Base-by-base conservation (phyloP, 2,797 vertebrate genomes). In the Lophura swinhoii region DNA sequence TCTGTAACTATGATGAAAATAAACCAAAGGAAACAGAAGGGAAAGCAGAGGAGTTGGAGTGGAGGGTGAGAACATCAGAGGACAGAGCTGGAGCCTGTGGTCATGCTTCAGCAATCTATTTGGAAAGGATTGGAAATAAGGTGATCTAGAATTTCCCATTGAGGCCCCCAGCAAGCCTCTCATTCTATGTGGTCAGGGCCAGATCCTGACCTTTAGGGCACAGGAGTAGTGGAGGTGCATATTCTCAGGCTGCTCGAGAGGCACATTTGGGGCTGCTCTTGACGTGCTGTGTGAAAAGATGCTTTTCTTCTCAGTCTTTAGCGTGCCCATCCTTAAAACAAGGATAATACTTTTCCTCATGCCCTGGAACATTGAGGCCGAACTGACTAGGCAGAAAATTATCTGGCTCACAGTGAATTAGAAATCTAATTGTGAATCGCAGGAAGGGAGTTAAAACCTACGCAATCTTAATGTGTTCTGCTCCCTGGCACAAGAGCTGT, bases 21-120 rank as follows among this genome's bases (percentile, higher is more conserved):
- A 92, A 91, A 67, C 37, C 39, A 29, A 24, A 70, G 13, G 3
- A 74, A 96, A 58, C 93, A 94, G 92, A 91, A 88, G 74, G 86
- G 37, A 83, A 71, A 79, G 74, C 10, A 28, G 93, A 89, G 93
- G 90, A 80, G 93, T 86, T 59, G 14, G 71, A 89, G 55, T 74
- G 75, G 79, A 60, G 72, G 46, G 73, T 73, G 68, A 84, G 31
- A n/a, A 18, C 75, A 6, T 62, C 13, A 18, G 71, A 77, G 82
- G 49, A 46, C 70, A 75, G 86, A 93, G 73, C 60, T 44, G 63
- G 28, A 62, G 28, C 53, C 78, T 63, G 35, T 62, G 64, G 46
- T 90, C 1, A 2, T 85, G 69, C 78, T 91, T 95, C 74, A 90
- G 84, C 13, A 71, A 51, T 78, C 7, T 53, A 59, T 3, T 4